Conservation (phyloP, 2,797 vertebrate genomes). For the Cichlasoma orientale region DNA sequence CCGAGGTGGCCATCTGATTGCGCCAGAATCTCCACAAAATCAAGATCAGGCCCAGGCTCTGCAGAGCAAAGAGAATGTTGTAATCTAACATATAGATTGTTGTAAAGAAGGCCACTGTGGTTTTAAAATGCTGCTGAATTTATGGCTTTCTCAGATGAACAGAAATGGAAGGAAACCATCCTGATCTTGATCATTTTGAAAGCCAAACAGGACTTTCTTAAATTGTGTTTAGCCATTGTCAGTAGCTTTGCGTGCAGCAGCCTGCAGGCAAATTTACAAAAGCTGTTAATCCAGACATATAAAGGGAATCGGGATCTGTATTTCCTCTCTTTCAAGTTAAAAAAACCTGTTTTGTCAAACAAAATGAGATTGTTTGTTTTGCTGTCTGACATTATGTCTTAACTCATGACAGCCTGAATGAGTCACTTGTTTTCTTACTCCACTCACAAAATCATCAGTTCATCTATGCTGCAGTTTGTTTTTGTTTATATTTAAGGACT, state of each 20-base stretch:
- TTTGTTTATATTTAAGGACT: conserved; percentile 47
- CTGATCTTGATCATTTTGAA: conserved; percentile 9
- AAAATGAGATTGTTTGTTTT: conserved; percentile 17
- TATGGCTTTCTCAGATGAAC: not conserved
- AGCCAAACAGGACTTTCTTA: conserved; percentile 11
- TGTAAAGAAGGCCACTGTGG: not conserved
- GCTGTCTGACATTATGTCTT: conserved; percentile 17
- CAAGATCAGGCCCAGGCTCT: conserved; percentile 15
- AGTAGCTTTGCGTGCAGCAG: not conserved
- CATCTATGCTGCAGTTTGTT: conserved; percentile 51
- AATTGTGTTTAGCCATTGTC: not conserved
- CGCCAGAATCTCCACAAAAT: conserved; percentile 27
- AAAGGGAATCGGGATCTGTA: not conserved
- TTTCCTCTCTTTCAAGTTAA: not conserved
- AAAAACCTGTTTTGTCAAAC: not conserved
- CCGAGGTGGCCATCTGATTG: conserved; percentile 47
- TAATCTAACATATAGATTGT: conserved; percentile 15
- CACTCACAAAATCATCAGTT: conserved; percentile 37
- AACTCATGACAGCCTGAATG: conserved; percentile 33
- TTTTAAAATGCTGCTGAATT: conserved; percentile 18
- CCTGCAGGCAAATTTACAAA: conserved; percentile 15
- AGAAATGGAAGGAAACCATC: conserved; percentile 3
- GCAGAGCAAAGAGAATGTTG: conserved; percentile 20
- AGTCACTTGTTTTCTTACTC: conserved; percentile 49
- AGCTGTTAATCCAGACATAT: not conserved